phyloP scores from a whole-genome alignment of 2,797 vertebrate species.

The Myotis vivesi region DNA sequence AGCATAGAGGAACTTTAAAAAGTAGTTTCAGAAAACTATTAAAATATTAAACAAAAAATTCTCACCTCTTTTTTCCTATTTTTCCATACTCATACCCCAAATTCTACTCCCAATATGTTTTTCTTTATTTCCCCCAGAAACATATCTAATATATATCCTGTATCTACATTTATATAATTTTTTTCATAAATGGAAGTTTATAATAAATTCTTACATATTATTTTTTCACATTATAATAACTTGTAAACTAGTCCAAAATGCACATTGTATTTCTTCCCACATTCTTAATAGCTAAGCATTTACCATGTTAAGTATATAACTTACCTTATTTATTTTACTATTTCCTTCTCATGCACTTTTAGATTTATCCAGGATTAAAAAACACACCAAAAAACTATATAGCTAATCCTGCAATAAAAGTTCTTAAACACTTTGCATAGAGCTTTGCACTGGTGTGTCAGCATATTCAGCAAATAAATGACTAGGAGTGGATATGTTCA shows the following conservation, averaged over 20 bases:
- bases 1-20: not conserved
- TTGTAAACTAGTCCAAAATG: not conserved
- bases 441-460: not conserved
- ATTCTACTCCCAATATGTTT: not conserved
- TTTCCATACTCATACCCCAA: not conserved
- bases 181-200: not conserved
- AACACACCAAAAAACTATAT: not conserved
- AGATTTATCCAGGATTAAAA: not conserved
- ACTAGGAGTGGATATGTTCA: not conserved
- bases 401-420: not conserved
- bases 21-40: not conserved
- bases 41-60: not conserved
- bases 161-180: not conserved
- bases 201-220: not conserved
- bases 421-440: not conserved
- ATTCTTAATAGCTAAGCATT: not conserved
- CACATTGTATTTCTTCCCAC: not conserved
- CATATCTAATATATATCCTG: not conserved
- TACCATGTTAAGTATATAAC: not conserved
- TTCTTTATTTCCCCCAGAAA: not conserved
- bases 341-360: not conserved
- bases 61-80: not conserved
- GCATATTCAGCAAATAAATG: not conserved
- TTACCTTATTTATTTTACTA: not conserved
- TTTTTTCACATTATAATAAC: not conserved